Base-by-base conservation (phyloP, 2,888 invertebrate species). In the Caenorhabditis sp. region DNA sequence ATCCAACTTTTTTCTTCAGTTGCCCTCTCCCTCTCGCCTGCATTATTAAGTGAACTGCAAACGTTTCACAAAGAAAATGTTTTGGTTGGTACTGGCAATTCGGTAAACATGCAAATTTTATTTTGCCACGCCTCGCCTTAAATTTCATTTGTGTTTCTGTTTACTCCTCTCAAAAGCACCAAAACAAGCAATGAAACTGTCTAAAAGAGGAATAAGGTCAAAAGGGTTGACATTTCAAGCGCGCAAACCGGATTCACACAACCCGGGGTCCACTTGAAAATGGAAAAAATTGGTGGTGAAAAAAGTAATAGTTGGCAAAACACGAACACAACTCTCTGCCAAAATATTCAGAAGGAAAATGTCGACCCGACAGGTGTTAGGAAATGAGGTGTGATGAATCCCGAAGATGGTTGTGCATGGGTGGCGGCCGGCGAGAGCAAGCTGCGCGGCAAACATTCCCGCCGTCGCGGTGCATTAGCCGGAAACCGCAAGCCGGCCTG, bases 371-470 rank as follows among this genome's bases (percentile, higher is more conserved):
- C 56, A 66, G 56, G 56, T 56, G 70, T 70, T 59, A 70, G 59
- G 50, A 70, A 70, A 59, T 59, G 58, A 70, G 70, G 70, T 70
- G 70, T 70, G 70, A 70, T 70, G 70, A 70, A 59, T 70, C 59
- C 70, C 59, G 56, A 59, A 59, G 70, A 59, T 70, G 70, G 59
- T 52, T 70, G 59, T 53, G 62, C 62, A 66, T 66, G 66, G 66
- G 62, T 61, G 62, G 61, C 61, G 53, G 56, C 26, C 45, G 55
- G 39, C 20, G 24, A 24, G 37, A 53, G 59, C 62, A 71, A 61
- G 71, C 71, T 62, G 61, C 55, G 71, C 55, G 62, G 55, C 62
- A 62, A 71, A 62, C 62, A 62, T 70, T 61, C 50, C 45, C 11
- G 52, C 50, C 27, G 53, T 32, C 70, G 41, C 53, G 70, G 35